Evolutionary conservation across 2,797 vertebrate genomes (phyloP).

Genomic region (Apogon talboti): DNA sequence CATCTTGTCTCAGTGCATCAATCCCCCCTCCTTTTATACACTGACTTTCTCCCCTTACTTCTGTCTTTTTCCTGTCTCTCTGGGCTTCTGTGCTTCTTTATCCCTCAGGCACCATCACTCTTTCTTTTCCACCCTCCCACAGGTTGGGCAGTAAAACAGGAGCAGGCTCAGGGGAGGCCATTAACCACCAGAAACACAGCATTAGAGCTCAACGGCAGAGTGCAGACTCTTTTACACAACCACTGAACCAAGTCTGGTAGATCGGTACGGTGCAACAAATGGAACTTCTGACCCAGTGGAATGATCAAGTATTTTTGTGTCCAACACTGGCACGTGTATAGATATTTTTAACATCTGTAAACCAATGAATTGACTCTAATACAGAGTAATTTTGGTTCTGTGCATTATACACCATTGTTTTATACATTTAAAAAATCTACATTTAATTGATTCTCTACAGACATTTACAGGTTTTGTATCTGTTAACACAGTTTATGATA

Average conservation of each 20-base stretch:
- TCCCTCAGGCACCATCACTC: constrained; percentile 73
- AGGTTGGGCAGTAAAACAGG: constrained; percentile 72
- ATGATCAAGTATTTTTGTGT: not conserved
- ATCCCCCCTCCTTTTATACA: constrained; percentile 31
- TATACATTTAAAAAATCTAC: too few species aligned
- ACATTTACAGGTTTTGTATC: not conserved
- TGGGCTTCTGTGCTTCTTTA: constrained; percentile 55
- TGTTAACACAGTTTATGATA: not conserved
- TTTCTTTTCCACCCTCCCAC: constrained; percentile 58
- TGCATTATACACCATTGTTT: too few species aligned
- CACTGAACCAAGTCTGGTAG: constrained; percentile 31
- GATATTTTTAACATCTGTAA: too few species aligned
- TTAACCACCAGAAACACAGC: constrained; percentile 70
- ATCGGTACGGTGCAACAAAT: constrained; percentile 31
- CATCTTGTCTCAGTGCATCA: constrained; percentile 22
- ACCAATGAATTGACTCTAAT: not conserved
- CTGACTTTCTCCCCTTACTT: constrained; percentile 3
- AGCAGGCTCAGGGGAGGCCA: constrained; percentile 71
- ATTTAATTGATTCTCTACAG: too few species aligned
- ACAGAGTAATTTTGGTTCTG: too few species aligned
- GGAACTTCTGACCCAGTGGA: constrained; percentile 23
- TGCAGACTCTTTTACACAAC: constrained; percentile 48
- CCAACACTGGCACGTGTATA: not conserved
- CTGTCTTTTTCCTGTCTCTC: constrained; percentile 31
- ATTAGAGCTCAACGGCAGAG: constrained; percentile 49